A percentile compares a stretch with the other conserved stretches of the same genome.
Evolutionary conservation across 2,113 vertebrate genomes (phyloP).

Genomic region (Dasyurus viverrinus): DNA sequence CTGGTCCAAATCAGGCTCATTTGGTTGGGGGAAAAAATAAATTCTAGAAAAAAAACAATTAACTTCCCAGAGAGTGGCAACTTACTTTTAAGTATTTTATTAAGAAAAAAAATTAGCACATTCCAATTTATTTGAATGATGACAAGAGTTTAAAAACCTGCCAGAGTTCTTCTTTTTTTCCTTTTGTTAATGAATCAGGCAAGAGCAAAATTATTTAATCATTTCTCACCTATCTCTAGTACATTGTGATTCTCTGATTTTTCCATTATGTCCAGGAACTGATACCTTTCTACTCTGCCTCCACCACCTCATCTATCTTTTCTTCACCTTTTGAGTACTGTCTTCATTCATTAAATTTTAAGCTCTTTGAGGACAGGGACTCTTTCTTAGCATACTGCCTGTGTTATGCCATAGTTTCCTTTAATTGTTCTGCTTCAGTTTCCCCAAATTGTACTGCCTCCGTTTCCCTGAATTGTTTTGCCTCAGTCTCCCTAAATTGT

Average conservation of each 20-base stretch:
- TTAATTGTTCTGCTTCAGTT: no score
- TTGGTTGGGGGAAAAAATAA: not conserved
- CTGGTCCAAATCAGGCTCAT: not conserved
- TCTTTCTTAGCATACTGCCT: not conserved
- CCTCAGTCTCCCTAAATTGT: no score
- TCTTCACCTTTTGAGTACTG: not conserved
- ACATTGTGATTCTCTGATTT: not conserved
- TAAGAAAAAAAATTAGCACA: not conserved
- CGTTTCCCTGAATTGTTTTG: no score
- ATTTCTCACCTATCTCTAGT: not conserved
- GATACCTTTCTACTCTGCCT: not conserved
- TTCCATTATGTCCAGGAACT: not conserved
- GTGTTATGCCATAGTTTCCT: no score
- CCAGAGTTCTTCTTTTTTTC: constrained; percentile 1
- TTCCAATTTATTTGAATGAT: not conserved
- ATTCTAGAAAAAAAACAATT: constrained; percentile 23
- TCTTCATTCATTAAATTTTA: not conserved
- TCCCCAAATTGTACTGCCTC: no score
- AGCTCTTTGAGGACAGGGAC: not conserved
- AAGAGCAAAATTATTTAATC: constrained; percentile 19
- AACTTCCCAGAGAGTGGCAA: not conserved
- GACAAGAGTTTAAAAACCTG: not conserved
- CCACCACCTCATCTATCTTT: not conserved
- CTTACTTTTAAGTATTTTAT: not conserved
- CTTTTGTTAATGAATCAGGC: not conserved